These are phyloP conservation scores for Excalfactoria chinensis DNA, from an alignment of 2,113 vertebrate genomes.

Conservation along the genomic window DNA sequence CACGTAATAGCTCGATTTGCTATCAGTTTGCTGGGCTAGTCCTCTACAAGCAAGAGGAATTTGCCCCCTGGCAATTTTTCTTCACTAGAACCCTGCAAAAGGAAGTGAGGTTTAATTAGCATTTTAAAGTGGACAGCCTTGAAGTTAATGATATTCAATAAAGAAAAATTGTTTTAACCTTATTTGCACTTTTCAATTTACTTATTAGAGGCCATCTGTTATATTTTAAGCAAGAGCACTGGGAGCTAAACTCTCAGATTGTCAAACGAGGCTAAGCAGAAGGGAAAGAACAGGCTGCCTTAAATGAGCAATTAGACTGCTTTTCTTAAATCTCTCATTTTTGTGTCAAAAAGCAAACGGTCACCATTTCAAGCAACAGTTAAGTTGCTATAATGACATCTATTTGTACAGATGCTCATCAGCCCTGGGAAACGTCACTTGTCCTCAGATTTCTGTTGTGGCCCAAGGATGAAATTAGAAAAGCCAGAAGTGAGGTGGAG, in stretches of 20 bases:
- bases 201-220: slow-evolving; percentile 80
- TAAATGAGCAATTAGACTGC: slow-evolving; percentile 68
- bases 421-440: slow-evolving; percentile 40
- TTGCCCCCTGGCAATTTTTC: slow-evolving; percentile 58
- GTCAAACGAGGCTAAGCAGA: slow-evolving; percentile 68
- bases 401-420: slow-evolving; percentile 49
- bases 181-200: slow-evolving; percentile 81
- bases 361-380: slow-evolving; percentile 40
- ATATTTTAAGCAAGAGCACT: slow-evolving; percentile 74
- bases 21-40: slow-evolving; percentile 31
- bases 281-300: slow-evolving; percentile 48
- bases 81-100: slow-evolving; percentile 59
- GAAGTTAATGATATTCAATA: slow-evolving; percentile 81
- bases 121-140: slow-evolving; percentile 77
- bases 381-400: slow-evolving; percentile 20
- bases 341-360: slow-evolving; percentile 59
- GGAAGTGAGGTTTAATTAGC: slow-evolving; percentile 75
- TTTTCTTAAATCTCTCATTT: slow-evolving; percentile 62
- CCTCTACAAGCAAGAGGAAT: slow-evolving; percentile 59
- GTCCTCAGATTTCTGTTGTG: slow-evolving; percentile 6
- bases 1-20: background rate
- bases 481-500: background rate
- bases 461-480: slow-evolving; percentile 8
- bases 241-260: slow-evolving; percentile 62
- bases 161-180: slow-evolving; percentile 80